Evolutionary conservation across 1,140 invertebrate species (phyloP).

Genomic region (Sycobia sp.): DNA sequence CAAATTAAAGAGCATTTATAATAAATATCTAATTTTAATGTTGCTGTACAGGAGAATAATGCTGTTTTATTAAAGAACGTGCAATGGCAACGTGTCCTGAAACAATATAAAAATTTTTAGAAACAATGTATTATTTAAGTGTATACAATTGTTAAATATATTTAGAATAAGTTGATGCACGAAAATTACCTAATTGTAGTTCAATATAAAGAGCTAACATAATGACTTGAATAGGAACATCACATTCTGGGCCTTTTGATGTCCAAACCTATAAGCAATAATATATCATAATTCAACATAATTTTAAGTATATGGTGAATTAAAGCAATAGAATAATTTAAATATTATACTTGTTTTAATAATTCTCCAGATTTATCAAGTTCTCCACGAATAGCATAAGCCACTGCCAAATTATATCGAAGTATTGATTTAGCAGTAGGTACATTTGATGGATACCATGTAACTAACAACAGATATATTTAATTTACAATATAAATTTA

Average conservation of each 20-base stretch:
- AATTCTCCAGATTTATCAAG: constrained; percentile 74
- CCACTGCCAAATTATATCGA: constrained; percentile 81
- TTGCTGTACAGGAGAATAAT: constrained; percentile 41
- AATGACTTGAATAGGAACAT: constrained; percentile 74
- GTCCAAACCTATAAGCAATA: constrained; percentile 63
- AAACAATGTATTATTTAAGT: constrained; percentile 1
- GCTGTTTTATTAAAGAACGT: constrained; percentile 63
- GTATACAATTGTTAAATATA: constrained; percentile 9
- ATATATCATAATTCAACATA: not conserved
- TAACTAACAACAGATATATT: constrained; percentile 22
- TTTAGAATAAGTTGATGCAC: too few species aligned
- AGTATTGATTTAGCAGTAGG: constrained; percentile 71
- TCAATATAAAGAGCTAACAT: constrained; percentile 77
- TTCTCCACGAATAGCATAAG: constrained; percentile 77
- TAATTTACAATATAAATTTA: constrained; percentile 12
- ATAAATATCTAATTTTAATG: constrained; percentile 19
- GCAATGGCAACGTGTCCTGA: constrained; percentile 66
- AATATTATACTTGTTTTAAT: constrained; percentile 65
- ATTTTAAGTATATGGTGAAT: too few species aligned
- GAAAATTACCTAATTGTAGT: constrained; percentile 69
- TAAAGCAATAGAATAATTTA: constrained; percentile 10
- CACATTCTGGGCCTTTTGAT: constrained; percentile 63
- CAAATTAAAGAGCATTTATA: constrained; percentile 26
- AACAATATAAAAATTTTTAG: constrained; percentile 41
- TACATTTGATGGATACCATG: constrained; percentile 74